phyloP scores from a whole-genome alignment of 1,140 invertebrate genomes.

The Orussus abietinus region DNA sequence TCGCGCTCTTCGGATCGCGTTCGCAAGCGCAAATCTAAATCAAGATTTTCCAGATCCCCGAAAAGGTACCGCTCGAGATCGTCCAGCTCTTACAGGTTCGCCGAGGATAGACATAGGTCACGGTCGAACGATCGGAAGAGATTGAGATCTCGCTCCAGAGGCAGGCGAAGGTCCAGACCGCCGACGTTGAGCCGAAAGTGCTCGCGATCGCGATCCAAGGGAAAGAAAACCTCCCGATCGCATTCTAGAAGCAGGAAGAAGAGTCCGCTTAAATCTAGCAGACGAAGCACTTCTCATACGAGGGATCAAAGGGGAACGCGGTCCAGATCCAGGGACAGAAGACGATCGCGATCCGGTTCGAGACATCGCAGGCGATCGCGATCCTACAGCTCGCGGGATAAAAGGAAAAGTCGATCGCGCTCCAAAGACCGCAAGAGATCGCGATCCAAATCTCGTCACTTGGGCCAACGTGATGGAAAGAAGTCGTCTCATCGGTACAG shows the following conservation, averaged over 20 bases:
- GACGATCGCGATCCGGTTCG: conserved; percentile 31
- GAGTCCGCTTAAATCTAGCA: conserved; percentile 19
- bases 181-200: background rate
- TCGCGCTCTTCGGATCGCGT: conserved; percentile 35
- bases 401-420: conserved; percentile 29
- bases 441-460: conserved; percentile 35
- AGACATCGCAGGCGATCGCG: conserved; percentile 37
- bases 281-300: conserved; percentile 22
- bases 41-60: conserved; percentile 30
- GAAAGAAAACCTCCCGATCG: conserved; percentile 33
- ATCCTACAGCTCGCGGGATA: conserved; percentile 36
- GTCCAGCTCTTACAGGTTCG: conserved; percentile 31
- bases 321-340: conserved; percentile 31
- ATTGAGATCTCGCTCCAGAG: conserved; percentile 37
- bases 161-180: conserved; percentile 11
- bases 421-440: conserved; percentile 35
- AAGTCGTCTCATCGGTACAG: conserved; percentile 49
- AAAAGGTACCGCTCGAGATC: conserved; percentile 37
- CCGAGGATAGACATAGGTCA: conserved; percentile 25
- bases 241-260: conserved; percentile 30
- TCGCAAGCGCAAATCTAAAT: conserved; percentile 23
- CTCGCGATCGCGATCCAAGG: conserved; percentile 1
- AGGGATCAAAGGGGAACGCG: conserved; percentile 26
- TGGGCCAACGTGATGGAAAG: conserved; percentile 49
- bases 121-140: conserved; percentile 23